phyloP scores from a whole-genome alignment of 2,797 vertebrate species.

The Ammospiza maritima region DNA sequence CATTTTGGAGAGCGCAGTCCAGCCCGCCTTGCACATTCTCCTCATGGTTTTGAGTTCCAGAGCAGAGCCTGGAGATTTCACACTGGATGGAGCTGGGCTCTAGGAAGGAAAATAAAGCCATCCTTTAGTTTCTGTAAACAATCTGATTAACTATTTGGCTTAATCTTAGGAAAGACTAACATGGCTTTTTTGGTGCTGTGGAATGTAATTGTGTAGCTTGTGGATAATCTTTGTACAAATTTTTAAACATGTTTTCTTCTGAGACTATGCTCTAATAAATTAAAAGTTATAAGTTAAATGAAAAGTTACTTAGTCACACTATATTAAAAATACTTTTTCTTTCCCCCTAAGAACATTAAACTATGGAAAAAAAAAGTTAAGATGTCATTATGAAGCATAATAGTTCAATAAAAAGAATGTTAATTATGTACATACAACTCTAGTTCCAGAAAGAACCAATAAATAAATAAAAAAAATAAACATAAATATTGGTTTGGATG shows the following conservation, averaged over 20 bases:
- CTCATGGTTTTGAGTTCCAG: slow-evolving; percentile 84
- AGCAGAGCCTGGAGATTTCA: slow-evolving; percentile 80
- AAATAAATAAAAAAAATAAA: background rate
- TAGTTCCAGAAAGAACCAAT: background rate
- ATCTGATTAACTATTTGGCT: background rate
- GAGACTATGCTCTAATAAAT: slow-evolving; percentile 79
- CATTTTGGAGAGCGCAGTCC: slow-evolving; percentile 84
- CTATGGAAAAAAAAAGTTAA: background rate
- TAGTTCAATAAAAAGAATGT: background rate
- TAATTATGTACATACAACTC: background rate
- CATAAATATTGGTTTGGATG: slow-evolving; percentile 6
- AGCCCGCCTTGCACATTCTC: slow-evolving; percentile 87
- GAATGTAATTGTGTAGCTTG: slow-evolving; percentile 25
- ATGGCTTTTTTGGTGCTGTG: slow-evolving; percentile 79
- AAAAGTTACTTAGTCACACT: background rate
- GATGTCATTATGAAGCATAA: background rate
- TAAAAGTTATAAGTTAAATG: background rate
- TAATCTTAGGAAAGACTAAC: slow-evolving; percentile 8
- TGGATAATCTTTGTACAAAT: slow-evolving; percentile 48
- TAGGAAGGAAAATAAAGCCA: slow-evolving; percentile 49
- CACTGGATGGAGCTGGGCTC: slow-evolving; percentile 67
- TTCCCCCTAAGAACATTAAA: background rate
- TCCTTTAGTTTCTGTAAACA: background rate
- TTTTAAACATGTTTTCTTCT: slow-evolving; percentile 66
- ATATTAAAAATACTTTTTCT: too few relatives aligned